Base-by-base conservation (phyloP, 1,140 invertebrate genomes). In the Drosophila erecta region DNA sequence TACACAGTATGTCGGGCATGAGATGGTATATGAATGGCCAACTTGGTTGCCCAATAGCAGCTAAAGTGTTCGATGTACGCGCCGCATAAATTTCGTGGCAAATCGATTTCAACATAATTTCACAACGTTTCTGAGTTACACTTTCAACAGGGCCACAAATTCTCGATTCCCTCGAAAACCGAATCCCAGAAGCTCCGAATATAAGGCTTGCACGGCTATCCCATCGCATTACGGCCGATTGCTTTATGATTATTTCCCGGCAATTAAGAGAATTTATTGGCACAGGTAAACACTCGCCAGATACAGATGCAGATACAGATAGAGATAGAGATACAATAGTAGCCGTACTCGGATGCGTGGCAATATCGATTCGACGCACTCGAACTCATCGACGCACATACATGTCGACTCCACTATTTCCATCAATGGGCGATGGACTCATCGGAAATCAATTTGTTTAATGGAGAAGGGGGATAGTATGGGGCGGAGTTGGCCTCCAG, bases 181-280 rank as follows among this genome's bases (percentile, higher is more conserved):
- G 7, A 15, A 15, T 6, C 27, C 50, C 53, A 15, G 27, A 15
- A 35, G 15, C 15, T 2, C 38, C 27, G 49, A 54, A 62, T 22
- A 54, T 53, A 54, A 44, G 54, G 46, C 58, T 51, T 43, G 37
- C 27, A 43, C 10, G 44, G 14, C 43, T 43, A 55, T 67, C 64
- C 69, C 59, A 64, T 78, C 74, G 59, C 84, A 87, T 83, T 89
- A 85, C 79, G 73, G 55, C 30, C 89, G 89, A 89, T 91, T 91
- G 89, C 85, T 91, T 90, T 91, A 91, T 91, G 89, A 91, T 91
- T 91, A 91, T 91, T 91, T 91, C 89, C 84, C 76, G 75, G 81
- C 89, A 91, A 91, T 91, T 91, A 85, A 91, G 61, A 81, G 66
- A 91, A 91, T 91, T 91, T 91, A 91, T 91, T 91, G 89, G 72